A percentile compares a stretch with the other conserved stretches of the same genome.
Conservation (phyloP, 2,888 invertebrate genomes). For the Anoplius nigerrimus region DNA sequence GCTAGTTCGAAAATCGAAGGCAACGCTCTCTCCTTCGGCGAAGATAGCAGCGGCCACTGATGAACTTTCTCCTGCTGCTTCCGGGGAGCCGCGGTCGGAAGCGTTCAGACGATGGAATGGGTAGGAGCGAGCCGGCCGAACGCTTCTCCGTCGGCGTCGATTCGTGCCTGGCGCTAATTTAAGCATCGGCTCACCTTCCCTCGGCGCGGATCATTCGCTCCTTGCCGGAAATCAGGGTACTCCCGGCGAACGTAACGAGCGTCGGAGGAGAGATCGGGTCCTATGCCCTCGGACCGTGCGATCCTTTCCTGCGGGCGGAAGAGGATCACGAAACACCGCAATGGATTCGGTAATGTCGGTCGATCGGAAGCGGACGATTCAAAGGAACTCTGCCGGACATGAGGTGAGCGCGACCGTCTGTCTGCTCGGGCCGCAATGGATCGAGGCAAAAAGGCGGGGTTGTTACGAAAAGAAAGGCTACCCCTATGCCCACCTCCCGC, state of each 20-base stretch:
- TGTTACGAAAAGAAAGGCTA: neutral
- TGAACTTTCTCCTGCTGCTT: neutral
- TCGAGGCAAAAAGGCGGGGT: neutral
- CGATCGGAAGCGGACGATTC: constrained; percentile 5
- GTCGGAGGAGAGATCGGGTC: no score
- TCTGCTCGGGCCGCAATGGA: neutral
- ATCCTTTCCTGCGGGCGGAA: neutral
- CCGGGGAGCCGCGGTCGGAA: neutral
- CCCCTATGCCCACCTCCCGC: no score
- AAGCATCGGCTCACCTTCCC: no score
- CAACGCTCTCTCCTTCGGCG: neutral
- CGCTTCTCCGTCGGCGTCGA: neutral
- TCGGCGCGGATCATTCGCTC: no score
- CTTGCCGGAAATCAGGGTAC: no score
- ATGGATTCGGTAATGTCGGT: neutral
- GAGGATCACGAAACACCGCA: constrained; percentile 3
- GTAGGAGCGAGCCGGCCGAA: neutral
- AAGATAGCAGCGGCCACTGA: no score
- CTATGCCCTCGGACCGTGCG: neutral
- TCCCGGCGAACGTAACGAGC: no score
- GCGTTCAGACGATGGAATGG: neutral
- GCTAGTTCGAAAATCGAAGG: no score
- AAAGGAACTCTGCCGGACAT: neutral
- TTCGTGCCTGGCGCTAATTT: no score
- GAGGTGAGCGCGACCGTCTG: neutral